These are phyloP conservation scores for Andrena marginata DNA, from an alignment of 2,888 invertebrate genomes.

Conservation along the genomic window DNA sequence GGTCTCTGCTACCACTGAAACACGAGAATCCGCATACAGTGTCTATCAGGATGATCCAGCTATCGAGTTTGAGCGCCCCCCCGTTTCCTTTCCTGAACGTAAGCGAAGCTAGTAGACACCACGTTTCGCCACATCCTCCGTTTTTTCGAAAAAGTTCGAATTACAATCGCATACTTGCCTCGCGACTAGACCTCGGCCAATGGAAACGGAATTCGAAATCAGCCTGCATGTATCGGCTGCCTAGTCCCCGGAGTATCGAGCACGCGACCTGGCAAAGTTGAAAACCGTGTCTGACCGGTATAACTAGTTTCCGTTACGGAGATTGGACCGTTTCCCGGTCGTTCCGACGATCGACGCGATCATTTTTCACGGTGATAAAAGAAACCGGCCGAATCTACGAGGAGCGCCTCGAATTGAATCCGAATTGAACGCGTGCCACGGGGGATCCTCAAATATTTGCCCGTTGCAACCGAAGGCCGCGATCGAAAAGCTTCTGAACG, in stretches of 20 bases:
- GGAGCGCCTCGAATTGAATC: slow-evolving; percentile 14
- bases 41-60: slow-evolving; percentile 43
- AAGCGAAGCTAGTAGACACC: not conserved
- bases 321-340: slow-evolving; percentile 58
- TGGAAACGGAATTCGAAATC: slow-evolving; percentile 59
- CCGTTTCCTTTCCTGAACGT: slow-evolving; percentile 2
- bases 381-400: not conserved
- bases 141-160: slow-evolving; percentile 30
- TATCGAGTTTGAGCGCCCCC: slow-evolving; percentile 1
- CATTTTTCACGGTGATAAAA: slow-evolving; percentile 27
- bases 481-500: not conserved
- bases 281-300: slow-evolving; percentile 57
- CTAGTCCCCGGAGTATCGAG: slow-evolving; percentile 41
- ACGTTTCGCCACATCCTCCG: not conserved
- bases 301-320: slow-evolving; percentile 61
- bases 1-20: not conserved
- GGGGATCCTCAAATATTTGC: slow-evolving; percentile 30
- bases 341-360: slow-evolving; percentile 9
- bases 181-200: slow-evolving; percentile 33
- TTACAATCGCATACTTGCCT: slow-evolving; percentile 22
- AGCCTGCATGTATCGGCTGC: slow-evolving; percentile 53
- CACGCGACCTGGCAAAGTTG: slow-evolving; percentile 48
- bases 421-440: not conserved
- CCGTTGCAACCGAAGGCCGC: not conserved
- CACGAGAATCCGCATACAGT: slow-evolving; percentile 2